phyloP scores from a whole-genome alignment of 2,113 vertebrate genomes.

The Dicaeum eximium region DNA sequence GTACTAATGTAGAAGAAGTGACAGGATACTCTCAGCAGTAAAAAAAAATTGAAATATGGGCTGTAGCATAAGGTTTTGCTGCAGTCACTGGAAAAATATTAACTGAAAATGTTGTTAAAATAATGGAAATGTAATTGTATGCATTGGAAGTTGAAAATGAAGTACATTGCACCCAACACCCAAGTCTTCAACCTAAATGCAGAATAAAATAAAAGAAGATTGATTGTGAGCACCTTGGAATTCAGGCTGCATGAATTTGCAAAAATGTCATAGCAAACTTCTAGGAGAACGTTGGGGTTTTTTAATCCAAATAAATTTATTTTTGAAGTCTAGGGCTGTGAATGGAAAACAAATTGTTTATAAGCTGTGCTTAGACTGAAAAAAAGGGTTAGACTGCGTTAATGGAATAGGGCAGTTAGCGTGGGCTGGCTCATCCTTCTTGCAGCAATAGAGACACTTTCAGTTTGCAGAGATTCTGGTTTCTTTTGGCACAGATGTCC shows the following conservation, averaged over 20 bases:
- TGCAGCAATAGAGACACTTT: slow-evolving; percentile 9
- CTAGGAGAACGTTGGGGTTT: background rate
- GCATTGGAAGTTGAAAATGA: background rate
- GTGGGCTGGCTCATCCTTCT: background rate
- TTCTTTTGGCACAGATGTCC: slow-evolving; percentile 50
- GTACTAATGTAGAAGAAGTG: background rate
- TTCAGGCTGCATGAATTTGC: slow-evolving; percentile 43
- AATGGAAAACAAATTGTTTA: slow-evolving; percentile 19
- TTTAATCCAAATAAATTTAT: background rate
- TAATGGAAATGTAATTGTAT: background rate
- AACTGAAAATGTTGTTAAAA: background rate
- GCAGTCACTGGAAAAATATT: slow-evolving; percentile 5
- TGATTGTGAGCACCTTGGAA: background rate
- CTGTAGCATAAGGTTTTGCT: slow-evolving; percentile 16
- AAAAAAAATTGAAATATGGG: background rate
- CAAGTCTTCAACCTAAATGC: background rate
- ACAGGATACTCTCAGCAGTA: background rate
- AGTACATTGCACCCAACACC: background rate
- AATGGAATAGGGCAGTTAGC: background rate
- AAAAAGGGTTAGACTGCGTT: background rate
- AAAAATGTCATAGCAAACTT: background rate
- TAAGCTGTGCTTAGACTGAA: background rate
- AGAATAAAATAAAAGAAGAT: background rate
- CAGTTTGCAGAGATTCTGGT: slow-evolving; percentile 39
- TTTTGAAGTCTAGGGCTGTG: background rate